Conservation (phyloP, 1,140 invertebrate species). For the Cotesia typhae region DNA sequence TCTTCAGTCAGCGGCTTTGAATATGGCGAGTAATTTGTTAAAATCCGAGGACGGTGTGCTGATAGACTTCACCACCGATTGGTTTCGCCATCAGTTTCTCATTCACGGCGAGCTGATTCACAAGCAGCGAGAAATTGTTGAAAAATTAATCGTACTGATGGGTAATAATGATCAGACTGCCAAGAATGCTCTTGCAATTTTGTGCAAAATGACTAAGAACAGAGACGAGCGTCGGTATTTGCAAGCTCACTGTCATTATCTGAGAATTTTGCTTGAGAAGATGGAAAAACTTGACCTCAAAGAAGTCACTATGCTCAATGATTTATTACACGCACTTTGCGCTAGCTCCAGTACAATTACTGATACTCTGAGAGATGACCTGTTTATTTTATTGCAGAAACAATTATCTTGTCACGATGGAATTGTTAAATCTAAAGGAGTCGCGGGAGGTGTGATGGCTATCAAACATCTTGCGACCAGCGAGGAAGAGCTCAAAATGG, state of each 20-base stretch:
- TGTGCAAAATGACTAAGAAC: constrained; percentile 53
- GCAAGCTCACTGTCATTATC: constrained; percentile 56
- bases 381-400: constrained; percentile 71
- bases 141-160: constrained; percentile 55
- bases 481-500: constrained; percentile 47
- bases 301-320: constrained; percentile 68
- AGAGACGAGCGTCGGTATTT: constrained; percentile 52
- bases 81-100: constrained; percentile 56
- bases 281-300: constrained; percentile 67
- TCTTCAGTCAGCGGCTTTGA: constrained; percentile 50
- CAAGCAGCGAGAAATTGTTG: constrained; percentile 58
- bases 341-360: constrained; percentile 57
- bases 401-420: constrained; percentile 67
- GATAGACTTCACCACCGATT: constrained; percentile 56
- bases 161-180: constrained; percentile 56
- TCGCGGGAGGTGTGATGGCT: constrained; percentile 63
- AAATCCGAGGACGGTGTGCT: constrained; percentile 52
- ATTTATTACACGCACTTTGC: constrained; percentile 68
- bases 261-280: constrained; percentile 69
- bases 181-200: constrained; percentile 53
- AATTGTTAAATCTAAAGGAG: constrained; percentile 61
- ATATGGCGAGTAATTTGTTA: constrained; percentile 53
- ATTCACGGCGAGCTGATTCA: constrained; percentile 49
- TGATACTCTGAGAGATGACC: constrained; percentile 68
- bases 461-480: constrained; percentile 62